Evolutionary conservation across 2,888 invertebrate species (phyloP), one percentile per base, ranked within the genome.

Genomic region (Cartodere bifasciata): DNA sequence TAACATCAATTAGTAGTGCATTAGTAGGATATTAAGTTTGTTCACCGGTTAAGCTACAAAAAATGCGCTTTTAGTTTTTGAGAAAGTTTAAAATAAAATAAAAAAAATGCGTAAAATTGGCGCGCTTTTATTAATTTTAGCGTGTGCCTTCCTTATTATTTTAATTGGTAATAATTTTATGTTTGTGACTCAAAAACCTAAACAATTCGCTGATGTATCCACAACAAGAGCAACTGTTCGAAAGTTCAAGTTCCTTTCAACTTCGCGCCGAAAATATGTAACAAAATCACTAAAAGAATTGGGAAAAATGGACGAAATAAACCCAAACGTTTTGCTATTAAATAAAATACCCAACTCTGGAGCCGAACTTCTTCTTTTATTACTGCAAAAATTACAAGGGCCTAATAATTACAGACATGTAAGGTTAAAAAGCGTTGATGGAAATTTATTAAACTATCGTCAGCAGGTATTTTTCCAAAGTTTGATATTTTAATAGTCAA

Each of bases 261-360:
- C n/a, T n/a, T n/a, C n/a, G n/a, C n/a, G n/a, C n/a, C n/a, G n/a
- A n/a, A 58, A 56, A 34, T 56, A 62, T 40, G 64, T 66, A 12
- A 68, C 66, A 3, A 68, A 67, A 36, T 67, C 68, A 2, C 51
- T 69, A 16, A 55, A 62, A 2, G 65, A 68, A 45, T 42, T 67
- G 24, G 64, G 63, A 16, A 52, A 53, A 34, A 56, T 63, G 47
- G 63, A 64, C 15, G 62, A 62, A 40, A 55, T 62, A 26, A 66
- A 64, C 47, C 56, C 58, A 29, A 60, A 68, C 45, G 58, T 69
- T 33, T 45, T 75, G 29, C 67, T 75, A 56, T 62, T 74, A 44
- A 74, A 73, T 41, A 58, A 67, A 23, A 62, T 74, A 9, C 72
- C 74, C 2, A 67, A 68, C 42, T 64, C 69, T 23, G 74, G 73